Evolutionary conservation across 2,113 vertebrate species (phyloP).

Genomic region (Leptocoma aspasia): DNA sequence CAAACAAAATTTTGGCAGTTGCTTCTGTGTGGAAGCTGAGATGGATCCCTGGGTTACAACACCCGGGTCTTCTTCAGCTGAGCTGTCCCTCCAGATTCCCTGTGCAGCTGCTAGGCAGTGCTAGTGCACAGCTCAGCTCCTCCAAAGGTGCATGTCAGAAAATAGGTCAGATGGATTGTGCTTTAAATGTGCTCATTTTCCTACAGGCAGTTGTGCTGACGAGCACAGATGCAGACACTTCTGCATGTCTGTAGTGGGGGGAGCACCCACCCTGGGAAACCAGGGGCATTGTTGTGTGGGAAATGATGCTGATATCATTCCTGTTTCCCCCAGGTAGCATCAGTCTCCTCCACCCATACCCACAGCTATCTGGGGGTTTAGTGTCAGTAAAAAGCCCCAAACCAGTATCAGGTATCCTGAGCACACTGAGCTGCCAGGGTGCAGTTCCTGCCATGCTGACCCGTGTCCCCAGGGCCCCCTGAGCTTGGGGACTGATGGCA

Average conservation of each 20-base stretch:
- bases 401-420: rapidly evolving
- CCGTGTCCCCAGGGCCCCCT: background rate
- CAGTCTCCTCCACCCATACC: background rate
- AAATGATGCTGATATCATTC: background rate
- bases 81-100: background rate
- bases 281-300: background rate
- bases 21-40: background rate
- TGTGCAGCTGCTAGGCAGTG: background rate
- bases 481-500: background rate
- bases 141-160: constrained; percentile 35
- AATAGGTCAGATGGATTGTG: constrained; percentile 48
- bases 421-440: background rate
- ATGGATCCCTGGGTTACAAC: background rate
- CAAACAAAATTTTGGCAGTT: background rate
- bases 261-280: background rate
- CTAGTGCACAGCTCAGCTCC: background rate
- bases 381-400: background rate
- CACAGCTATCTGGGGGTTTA: background rate
- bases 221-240: constrained; percentile 14
- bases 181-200: constrained; percentile 16
- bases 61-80: background rate
- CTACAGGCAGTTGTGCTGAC: background rate
- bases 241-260: background rate
- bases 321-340: background rate
- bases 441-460: background rate